Evolutionary conservation across 2,797 vertebrate species (phyloP).

Genomic region (Tadarida brasiliensis): DNA sequence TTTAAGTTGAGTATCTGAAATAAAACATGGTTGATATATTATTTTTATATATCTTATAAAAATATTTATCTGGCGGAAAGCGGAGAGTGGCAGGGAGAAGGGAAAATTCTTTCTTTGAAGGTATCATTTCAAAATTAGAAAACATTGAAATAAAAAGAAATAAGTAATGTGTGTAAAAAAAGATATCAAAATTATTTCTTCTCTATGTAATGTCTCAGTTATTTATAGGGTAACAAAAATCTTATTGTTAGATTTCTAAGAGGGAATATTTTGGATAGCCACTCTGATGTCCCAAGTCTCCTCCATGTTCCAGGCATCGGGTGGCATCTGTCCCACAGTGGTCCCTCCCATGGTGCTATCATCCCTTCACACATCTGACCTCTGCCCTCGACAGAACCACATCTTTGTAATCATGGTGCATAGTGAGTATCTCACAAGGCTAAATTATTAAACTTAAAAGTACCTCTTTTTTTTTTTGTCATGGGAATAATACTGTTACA

Average conservation of each 20-base stretch:
- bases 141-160: constrained; percentile 12
- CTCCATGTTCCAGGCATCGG: rapidly evolving
- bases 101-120: neutral
- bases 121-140: neutral
- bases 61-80: neutral
- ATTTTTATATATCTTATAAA: neutral
- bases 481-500: neutral
- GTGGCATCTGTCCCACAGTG: rapidly evolving
- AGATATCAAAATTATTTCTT: neutral
- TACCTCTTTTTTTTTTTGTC: neutral
- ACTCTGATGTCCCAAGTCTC: neutral
- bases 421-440: neutral
- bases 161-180: neutral
- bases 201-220: neutral
- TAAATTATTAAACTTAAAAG: neutral
- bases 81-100: neutral
- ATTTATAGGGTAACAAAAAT: neutral
- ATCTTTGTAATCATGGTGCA: neutral
- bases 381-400: neutral
- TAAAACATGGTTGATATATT: neutral
- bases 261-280: neutral
- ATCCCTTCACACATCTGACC: neutral
- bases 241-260: neutral
- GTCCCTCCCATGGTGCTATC: rapidly evolving
- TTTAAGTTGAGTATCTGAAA: neutral